Evolutionary conservation across 1,140 invertebrate genomes (phyloP).

Genomic region (Cydia pomonella): DNA sequence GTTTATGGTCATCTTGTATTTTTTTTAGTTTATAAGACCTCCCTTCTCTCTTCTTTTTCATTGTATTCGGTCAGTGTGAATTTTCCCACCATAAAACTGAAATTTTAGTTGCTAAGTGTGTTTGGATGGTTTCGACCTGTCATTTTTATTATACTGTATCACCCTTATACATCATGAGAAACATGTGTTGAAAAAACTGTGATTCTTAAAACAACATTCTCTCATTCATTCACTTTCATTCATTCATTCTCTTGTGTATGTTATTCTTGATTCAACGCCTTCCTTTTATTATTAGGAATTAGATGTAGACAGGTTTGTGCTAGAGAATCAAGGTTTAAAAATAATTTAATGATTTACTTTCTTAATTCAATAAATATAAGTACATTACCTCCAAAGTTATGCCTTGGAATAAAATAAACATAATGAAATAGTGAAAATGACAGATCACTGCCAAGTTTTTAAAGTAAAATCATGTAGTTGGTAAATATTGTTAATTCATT

Average conservation of each 20-base stretch:
- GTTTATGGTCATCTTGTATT: conserved; percentile 8
- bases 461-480: background rate
- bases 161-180: background rate
- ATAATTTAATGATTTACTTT: too few species aligned
- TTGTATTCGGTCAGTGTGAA: conserved; percentile 26
- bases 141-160: background rate
- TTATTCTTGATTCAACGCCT: too few species aligned
- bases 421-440: background rate
- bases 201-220: too few species aligned
- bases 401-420: too few species aligned
- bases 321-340: too few species aligned
- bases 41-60: background rate
- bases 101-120: conserved; percentile 21
- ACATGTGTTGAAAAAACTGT: background rate
- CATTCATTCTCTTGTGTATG: too few species aligned
- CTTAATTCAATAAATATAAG: too few species aligned
- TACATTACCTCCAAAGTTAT: too few species aligned
- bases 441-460: background rate
- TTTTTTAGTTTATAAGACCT: background rate
- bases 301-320: too few species aligned
- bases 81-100: conserved; percentile 26
- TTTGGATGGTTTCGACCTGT: background rate
- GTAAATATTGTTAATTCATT: conserved; percentile 11
- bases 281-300: too few species aligned
- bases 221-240: too few species aligned